Conservation (phyloP, 2,113 vertebrate genomes). For the Saguinus imperator region DNA sequence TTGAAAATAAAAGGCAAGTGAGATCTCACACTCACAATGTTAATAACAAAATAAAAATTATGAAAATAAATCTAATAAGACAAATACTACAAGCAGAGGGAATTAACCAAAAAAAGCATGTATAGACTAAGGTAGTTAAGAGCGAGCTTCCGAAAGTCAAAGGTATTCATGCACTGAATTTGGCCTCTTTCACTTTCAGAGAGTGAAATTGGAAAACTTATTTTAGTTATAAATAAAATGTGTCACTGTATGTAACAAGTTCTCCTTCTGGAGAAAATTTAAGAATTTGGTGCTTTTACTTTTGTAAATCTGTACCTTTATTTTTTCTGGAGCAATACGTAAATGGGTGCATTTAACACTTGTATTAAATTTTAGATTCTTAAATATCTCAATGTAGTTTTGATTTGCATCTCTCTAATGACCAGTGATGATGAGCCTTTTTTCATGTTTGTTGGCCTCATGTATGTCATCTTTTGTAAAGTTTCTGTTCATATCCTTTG, state of each 20-base stretch:
- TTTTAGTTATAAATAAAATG: constrained; percentile 1
- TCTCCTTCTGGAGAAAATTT: background rate
- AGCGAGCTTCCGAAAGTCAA: background rate
- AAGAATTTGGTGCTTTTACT: background rate
- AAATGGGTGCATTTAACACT: background rate
- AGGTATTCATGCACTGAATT: background rate
- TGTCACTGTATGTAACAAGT: background rate
- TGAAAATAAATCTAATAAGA: background rate
- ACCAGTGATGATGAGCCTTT: too few species aligned
- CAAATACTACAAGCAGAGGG: background rate
- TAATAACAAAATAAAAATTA: background rate
- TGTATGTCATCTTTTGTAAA: too few species aligned
- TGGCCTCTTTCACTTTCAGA: background rate
- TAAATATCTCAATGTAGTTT: background rate
- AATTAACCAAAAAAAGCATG: background rate
- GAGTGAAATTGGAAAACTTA: background rate
- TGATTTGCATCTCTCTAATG: too few species aligned
- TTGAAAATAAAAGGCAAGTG: background rate
- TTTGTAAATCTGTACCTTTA: background rate
- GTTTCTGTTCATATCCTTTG: too few species aligned
- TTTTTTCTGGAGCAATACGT: background rate
- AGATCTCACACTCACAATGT: background rate
- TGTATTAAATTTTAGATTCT: background rate
- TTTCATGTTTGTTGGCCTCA: too few species aligned
- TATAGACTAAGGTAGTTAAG: background rate